A percentile compares a stretch with the other conserved stretches of the same genome.
These are phyloP conservation scores for Hylaea fasciaria DNA, from an alignment of 2,888 invertebrate genomes.

Conservation along the genomic window DNA sequence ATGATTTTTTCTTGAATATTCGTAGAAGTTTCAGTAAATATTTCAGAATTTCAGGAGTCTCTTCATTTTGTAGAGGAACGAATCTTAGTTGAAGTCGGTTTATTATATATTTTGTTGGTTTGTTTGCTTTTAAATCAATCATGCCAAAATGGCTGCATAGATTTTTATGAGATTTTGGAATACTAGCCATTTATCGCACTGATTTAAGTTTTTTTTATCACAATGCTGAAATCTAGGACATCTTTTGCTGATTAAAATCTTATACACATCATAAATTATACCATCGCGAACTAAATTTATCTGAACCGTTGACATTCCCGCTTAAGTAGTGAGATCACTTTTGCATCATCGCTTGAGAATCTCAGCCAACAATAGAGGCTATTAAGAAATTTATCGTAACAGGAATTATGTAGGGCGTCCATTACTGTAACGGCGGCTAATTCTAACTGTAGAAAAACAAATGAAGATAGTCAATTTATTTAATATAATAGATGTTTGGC, in stretches of 20 bases:
- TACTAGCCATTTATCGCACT: too few relatives aligned
- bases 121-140: too few relatives aligned
- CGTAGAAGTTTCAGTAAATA: conserved; percentile 31
- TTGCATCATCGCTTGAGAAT: conserved; percentile 78
- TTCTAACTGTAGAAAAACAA: conserved; percentile 55
- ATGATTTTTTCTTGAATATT: conserved; percentile 13
- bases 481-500: conserved; percentile 15
- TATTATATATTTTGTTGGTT: too few relatives aligned
- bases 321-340: conserved; percentile 70
- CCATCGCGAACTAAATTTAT: conserved; percentile 31
- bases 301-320: conserved; percentile 58
- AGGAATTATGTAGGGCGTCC: conserved; percentile 72
- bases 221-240: not conserved
- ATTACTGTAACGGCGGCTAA: conserved; percentile 77
- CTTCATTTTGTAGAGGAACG: not conserved
- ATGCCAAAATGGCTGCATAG: too few relatives aligned
- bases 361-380: conserved; percentile 68
- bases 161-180: too few relatives aligned
- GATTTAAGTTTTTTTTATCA: too few relatives aligned
- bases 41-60: conserved; percentile 7
- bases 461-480: conserved; percentile 21
- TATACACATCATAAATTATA: conserved; percentile 22
- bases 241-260: conserved; percentile 23
- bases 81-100: too few relatives aligned
- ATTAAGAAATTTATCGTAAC: conserved; percentile 82